Evolutionary conservation across 2,113 vertebrate genomes (phyloP).

Genomic region (Tachuris rubrigastra): DNA sequence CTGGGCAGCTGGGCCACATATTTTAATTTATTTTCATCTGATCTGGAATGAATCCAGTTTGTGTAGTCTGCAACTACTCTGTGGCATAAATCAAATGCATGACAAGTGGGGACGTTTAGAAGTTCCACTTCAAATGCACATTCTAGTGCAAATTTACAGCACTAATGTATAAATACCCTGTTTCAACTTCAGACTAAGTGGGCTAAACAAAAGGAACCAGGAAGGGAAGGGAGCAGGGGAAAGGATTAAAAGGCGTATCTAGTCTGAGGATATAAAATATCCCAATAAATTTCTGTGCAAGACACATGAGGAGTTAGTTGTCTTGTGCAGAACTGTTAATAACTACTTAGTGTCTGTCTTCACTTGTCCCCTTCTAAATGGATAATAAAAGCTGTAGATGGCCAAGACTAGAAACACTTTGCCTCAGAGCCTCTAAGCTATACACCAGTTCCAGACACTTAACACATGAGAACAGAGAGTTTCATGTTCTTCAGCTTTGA

Average conservation of each 20-base stretch:
- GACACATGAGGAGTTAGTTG: not conserved
- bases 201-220: not conserved
- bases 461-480: not conserved
- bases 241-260: not conserved
- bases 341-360: not conserved
- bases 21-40: not conserved
- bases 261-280: not conserved
- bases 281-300: not conserved
- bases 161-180: not conserved
- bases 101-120: not conserved
- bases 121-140: not conserved
- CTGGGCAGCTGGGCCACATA: not conserved
- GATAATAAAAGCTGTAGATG: not conserved
- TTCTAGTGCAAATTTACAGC: not conserved
- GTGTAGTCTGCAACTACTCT: not conserved
- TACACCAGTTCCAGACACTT: not conserved
- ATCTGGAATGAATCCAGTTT: not conserved
- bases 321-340: not conserved
- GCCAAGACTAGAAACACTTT: not conserved
- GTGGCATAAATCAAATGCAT: not conserved
- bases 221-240: fast-evolving
- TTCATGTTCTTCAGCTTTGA: not conserved
- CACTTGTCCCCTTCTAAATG: not conserved
- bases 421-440: not conserved
- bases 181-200: not conserved